phyloP scores from a whole-genome alignment of 2,888 invertebrate genomes.

The Campopleginae sp. region DNA sequence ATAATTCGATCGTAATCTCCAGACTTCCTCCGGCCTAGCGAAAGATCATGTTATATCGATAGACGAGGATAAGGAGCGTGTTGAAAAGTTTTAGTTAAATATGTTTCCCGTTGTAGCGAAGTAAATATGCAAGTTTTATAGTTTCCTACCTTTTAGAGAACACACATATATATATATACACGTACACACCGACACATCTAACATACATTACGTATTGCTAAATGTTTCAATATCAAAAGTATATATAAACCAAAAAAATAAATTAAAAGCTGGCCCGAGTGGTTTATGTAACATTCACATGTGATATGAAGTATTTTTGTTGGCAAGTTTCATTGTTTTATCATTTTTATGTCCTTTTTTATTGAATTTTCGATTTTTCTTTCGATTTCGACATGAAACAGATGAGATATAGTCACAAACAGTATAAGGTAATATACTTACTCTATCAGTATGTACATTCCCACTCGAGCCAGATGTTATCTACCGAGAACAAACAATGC shows the following conservation, averaged over 20 bases:
- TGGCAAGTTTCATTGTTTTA: slow-evolving; percentile 61
- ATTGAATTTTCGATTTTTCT: slow-evolving; percentile 42
- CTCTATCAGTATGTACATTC: slow-evolving; percentile 82
- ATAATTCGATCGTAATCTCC: background rate
- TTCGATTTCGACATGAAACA: slow-evolving; percentile 67
- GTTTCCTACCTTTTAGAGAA: slow-evolving; percentile 66
- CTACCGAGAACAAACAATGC: slow-evolving; percentile 82
- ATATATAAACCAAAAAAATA: slow-evolving; percentile 61
- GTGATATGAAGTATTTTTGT: slow-evolving; percentile 66
- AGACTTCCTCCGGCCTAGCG: background rate
- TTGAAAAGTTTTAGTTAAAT: background rate
- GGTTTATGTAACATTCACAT: slow-evolving; percentile 76
- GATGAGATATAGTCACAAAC: slow-evolving; percentile 80
- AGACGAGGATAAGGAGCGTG: background rate
- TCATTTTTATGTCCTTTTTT: slow-evolving; percentile 32
- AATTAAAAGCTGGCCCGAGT: slow-evolving; percentile 79
- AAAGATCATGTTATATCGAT: background rate
- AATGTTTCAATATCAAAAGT: slow-evolving; percentile 58
- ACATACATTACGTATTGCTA: slow-evolving; percentile 52
- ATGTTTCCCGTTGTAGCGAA: background rate
- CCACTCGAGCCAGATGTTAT: slow-evolving; percentile 82
- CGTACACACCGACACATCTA: slow-evolving; percentile 52
- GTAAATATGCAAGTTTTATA: slow-evolving; percentile 54
- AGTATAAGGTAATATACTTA: slow-evolving; percentile 82
- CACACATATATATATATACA: slow-evolving; percentile 23